phyloP scores from a whole-genome alignment of 2,797 vertebrate genomes.

The Poeciliopsis presidionis region DNA sequence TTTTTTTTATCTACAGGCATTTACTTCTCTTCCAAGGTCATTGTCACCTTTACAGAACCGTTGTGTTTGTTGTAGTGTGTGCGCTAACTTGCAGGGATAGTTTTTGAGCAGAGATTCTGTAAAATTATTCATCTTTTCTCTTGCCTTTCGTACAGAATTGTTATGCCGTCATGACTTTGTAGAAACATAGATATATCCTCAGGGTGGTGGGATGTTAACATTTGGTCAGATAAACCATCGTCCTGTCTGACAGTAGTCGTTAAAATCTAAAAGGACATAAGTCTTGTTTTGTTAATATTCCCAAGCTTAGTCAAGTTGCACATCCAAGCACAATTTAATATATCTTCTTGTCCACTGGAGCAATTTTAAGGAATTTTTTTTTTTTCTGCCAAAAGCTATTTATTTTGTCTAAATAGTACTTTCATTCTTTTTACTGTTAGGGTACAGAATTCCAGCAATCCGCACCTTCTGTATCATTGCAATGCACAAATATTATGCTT shows the following conservation, averaged over 20 bases:
- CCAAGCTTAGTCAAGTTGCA: neutral
- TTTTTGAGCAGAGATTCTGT: neutral
- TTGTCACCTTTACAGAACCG: constrained; percentile 16
- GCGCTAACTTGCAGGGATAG: neutral
- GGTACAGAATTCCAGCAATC: neutral
- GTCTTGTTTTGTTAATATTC: neutral
- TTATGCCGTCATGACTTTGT: neutral
- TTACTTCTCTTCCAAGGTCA: constrained; percentile 27
- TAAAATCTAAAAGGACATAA: neutral
- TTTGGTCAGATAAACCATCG: neutral
- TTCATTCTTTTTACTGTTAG: neutral
- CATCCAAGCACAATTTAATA: neutral
- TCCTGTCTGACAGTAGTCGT: neutral
- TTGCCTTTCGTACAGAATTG: neutral
- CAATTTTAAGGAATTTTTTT: neutral
- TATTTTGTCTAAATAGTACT: neutral
- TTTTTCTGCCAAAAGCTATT: too few species aligned
- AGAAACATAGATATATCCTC: neutral
- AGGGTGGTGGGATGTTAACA: neutral
- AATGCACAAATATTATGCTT: constrained; percentile 12
- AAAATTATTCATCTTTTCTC: neutral
- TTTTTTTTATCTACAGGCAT: constrained; percentile 11
- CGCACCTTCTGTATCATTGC: neutral
- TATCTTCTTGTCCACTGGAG: neutral
- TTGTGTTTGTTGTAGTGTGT: neutral